Evolutionary conservation across 2,797 vertebrate species (phyloP).

Genomic region (Melanotaenia pygmaea): DNA sequence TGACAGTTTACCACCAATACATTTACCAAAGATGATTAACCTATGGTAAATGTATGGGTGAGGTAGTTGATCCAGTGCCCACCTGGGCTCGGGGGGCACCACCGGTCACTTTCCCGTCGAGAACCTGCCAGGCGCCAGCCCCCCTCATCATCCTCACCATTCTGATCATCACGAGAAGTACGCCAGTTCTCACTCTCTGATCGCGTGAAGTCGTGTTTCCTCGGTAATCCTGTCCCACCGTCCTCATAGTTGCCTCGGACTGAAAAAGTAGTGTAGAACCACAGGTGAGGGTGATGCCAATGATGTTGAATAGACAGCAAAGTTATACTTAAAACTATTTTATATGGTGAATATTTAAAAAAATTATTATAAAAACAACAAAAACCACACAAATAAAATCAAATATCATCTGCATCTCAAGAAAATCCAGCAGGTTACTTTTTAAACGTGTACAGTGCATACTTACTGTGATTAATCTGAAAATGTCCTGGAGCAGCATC

Average conservation of each 20-base stretch:
- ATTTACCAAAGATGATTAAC: constrained; percentile 40
- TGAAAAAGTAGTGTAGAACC: constrained; percentile 54
- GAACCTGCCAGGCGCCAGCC: constrained; percentile 90
- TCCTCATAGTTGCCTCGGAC: constrained; percentile 96
- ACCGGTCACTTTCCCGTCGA: constrained; percentile 89
- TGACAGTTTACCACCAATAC: constrained; percentile 20
- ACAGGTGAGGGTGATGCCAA: not conserved
- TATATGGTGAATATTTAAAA: not conserved
- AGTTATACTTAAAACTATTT: not conserved
- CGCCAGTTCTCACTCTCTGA: constrained; percentile 98
- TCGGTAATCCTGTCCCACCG: constrained; percentile 81
- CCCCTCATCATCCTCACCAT: constrained; percentile 94
- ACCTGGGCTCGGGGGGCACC: constrained; percentile 95
- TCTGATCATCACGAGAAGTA: constrained; percentile 92
- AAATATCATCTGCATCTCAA: not conserved
- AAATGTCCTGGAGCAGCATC: constrained; percentile 84
- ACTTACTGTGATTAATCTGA: constrained; percentile 85
- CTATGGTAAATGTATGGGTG: constrained; percentile 25
- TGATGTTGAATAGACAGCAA: not conserved
- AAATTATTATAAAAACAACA: not conserved
- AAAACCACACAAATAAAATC: not conserved
- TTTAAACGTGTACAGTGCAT: constrained; percentile 2
- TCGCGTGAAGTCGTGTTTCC: constrained; percentile 97
- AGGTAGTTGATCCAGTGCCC: constrained; percentile 56
- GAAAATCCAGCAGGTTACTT: not conserved